phyloP scores from a whole-genome alignment of 2,113 vertebrate species.

The Elaphurus davidianus region DNA sequence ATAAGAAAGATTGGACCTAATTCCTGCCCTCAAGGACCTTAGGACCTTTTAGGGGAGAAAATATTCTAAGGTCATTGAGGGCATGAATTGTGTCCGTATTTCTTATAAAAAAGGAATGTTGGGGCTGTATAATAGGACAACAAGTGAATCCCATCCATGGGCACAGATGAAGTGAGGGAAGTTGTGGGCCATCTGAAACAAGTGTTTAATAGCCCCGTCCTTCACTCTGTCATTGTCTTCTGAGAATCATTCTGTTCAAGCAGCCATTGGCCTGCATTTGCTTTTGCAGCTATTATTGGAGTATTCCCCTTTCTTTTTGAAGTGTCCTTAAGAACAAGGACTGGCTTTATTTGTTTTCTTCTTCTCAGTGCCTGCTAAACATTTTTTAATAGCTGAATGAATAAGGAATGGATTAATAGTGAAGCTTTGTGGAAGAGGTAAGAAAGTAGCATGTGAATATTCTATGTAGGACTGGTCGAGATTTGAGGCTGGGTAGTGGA shows the following conservation, averaged over 20 bases:
- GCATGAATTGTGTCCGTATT: background rate
- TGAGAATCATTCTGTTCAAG: background rate
- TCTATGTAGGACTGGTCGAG: background rate
- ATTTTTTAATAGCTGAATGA: background rate
- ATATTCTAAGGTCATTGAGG: background rate
- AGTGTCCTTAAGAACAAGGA: background rate
- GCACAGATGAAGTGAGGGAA: background rate
- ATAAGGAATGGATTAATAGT: background rate
- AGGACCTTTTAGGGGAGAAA: background rate
- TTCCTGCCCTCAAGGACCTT: background rate
- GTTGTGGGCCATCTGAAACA: background rate
- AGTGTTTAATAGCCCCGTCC: background rate
- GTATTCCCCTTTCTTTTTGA: background rate
- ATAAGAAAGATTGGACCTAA: background rate
- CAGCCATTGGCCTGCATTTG: background rate
- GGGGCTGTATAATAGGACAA: background rate
- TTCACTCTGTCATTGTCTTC: background rate
- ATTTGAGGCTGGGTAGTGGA: background rate
- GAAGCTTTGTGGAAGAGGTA: background rate
- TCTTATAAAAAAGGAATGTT: background rate
- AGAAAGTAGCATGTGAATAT: background rate
- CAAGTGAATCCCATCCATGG: background rate
- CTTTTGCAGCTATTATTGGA: background rate
- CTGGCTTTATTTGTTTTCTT: background rate
- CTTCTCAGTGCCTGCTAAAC: background rate